Conservation (phyloP, 1,140 invertebrate genomes). For the Globodera ellingtonae region DNA sequence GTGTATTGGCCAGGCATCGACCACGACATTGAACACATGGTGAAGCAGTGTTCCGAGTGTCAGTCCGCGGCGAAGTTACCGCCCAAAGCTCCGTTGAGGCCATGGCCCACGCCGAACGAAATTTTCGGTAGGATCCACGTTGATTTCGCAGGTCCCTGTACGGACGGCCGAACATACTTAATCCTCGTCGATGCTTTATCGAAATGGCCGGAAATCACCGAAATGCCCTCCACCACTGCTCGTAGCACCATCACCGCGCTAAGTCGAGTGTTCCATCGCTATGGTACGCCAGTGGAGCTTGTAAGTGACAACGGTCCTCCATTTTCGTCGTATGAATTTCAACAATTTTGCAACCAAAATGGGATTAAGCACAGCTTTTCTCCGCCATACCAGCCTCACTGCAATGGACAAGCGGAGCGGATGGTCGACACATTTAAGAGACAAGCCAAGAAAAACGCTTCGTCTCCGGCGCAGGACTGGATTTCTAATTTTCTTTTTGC, state of each 20-base stretch:
- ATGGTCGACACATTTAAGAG: conserved; percentile 23
- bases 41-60: conserved; percentile 11
- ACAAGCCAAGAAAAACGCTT: background rate
- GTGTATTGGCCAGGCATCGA: conserved; percentile 15
- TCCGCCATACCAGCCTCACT: background rate
- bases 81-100: background rate
- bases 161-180: conserved; percentile 60
- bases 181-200: conserved; percentile 67
- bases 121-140: conserved; percentile 55
- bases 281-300: background rate
- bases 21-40: conserved; percentile 16
- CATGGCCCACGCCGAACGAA: conserved; percentile 15
- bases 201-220: conserved; percentile 68
- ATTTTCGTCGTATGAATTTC: conserved; percentile 8
- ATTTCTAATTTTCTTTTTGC: conserved; percentile 20
- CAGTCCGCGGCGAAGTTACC: conserved; percentile 10
- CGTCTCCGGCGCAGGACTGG: background rate
- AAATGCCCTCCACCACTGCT: conserved; percentile 26
- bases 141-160: conserved; percentile 66
- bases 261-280: background rate
- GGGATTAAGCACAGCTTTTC: conserved; percentile 14
- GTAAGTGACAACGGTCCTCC: background rate
- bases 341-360: conserved; percentile 19
- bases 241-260: conserved; percentile 13
- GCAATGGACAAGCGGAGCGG: conserved; percentile 20